phyloP scores from a whole-genome alignment of 2,113 vertebrate species.

The Pluvialis apricaria region DNA sequence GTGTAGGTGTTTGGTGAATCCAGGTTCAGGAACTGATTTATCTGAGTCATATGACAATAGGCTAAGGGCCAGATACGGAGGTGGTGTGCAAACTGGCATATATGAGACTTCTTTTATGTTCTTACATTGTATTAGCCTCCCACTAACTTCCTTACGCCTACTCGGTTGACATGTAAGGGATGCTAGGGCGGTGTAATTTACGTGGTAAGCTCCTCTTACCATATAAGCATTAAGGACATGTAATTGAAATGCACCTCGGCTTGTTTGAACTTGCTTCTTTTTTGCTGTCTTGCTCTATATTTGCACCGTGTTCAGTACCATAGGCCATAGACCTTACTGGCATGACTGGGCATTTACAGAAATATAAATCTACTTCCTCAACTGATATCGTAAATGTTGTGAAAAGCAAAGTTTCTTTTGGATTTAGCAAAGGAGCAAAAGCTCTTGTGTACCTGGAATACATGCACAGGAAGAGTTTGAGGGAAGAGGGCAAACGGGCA shows the following conservation, averaged over 20 bases:
- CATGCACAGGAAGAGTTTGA: neutral
- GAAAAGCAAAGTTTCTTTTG: neutral
- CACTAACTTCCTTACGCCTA: neutral
- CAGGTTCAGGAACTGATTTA: conserved; percentile 3
- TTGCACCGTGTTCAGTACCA: neutral
- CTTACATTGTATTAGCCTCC: neutral
- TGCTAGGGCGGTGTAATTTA: neutral
- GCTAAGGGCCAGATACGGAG: neutral
- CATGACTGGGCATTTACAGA: neutral
- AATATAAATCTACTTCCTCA: neutral
- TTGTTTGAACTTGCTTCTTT: conserved; percentile 16
- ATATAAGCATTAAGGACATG: neutral
- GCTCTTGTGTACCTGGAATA: neutral
- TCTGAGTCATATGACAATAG: neutral
- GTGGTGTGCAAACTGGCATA: neutral
- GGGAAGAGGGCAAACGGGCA: neutral
- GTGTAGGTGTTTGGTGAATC: neutral
- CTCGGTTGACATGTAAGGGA: neutral
- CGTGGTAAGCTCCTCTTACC: neutral
- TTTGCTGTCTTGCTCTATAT: neutral
- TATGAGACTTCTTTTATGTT: neutral
- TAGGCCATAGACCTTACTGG: neutral
- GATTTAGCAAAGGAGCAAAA: neutral
- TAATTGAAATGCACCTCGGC: conserved; percentile 29
- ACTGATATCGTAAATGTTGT: neutral